Percentiles rank a stretch among this genome's conserved stretches.
Evolutionary conservation across 2,113 vertebrate species (phyloP).

Genomic region (Columbina picui): DNA sequence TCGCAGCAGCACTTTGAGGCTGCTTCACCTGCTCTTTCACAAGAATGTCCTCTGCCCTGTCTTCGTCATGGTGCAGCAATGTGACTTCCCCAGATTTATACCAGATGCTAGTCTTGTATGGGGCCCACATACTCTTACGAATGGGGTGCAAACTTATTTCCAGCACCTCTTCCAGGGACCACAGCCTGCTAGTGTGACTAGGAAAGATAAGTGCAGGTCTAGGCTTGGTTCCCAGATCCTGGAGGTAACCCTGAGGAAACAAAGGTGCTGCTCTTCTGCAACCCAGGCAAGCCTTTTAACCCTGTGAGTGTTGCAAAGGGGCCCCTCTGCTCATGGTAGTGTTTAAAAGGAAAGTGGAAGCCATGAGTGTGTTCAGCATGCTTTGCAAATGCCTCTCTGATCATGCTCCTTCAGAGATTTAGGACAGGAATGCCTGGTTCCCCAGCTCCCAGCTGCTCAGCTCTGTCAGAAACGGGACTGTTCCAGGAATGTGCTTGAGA

Average conservation of each 20-base stretch:
- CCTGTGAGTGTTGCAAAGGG: accelerated
- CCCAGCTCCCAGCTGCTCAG: not conserved
- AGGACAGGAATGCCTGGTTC: not conserved
- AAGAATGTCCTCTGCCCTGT: not conserved
- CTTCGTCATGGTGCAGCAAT: accelerated
- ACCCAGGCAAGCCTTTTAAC: accelerated
- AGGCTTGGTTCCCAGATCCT: not conserved
- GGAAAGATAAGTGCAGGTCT: not conserved
- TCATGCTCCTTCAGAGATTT: not conserved
- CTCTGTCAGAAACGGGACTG: not conserved
- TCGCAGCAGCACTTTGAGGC: accelerated
- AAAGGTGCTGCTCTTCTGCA: not conserved
- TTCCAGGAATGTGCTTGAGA: not conserved
- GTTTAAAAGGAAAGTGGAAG: not conserved
- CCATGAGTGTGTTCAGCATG: accelerated
- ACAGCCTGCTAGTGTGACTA: not conserved
- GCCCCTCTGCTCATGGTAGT: accelerated
- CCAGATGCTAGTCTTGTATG: not conserved
- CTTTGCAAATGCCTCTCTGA: not conserved
- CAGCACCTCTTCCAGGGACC: not conserved
- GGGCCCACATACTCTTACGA: not conserved
- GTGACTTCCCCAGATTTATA: not conserved
- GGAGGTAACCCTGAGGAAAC: not conserved
- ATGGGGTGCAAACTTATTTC: not conserved
- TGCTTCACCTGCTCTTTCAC: not conserved